Conservation (phyloP, 2,113 vertebrate genomes). For the Scartelaos histophorus region DNA sequence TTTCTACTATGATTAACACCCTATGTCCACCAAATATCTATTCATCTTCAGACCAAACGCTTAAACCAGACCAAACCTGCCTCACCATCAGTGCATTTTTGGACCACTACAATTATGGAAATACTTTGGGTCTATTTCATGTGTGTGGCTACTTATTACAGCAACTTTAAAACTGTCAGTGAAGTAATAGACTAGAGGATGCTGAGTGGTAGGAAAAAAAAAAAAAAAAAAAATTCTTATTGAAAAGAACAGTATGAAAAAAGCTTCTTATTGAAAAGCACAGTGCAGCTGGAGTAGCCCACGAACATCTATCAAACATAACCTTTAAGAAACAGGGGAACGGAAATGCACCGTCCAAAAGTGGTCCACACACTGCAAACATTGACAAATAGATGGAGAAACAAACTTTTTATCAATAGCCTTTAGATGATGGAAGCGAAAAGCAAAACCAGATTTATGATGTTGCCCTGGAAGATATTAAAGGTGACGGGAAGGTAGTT, state of each 20-base stretch:
- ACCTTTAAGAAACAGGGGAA: conserved; percentile 12
- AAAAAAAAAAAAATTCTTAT: too few species aligned
- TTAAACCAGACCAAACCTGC: conserved; percentile 5
- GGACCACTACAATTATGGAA: conserved; percentile 54
- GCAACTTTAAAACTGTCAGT: conserved; percentile 47
- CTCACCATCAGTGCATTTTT: conserved; percentile 27
- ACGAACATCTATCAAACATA: conserved; percentile 18
- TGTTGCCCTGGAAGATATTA: not conserved
- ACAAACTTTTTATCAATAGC: conserved; percentile 4
- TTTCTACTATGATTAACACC: not conserved
- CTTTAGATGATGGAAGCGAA: not conserved
- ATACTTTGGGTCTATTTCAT: conserved; percentile 41
- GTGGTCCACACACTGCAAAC: not conserved
- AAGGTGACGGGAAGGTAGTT: not conserved
- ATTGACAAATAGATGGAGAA: not conserved
- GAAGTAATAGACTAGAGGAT: conserved; percentile 2
- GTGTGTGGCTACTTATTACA: conserved; percentile 50
- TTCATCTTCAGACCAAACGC: not conserved
- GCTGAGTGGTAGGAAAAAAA: conserved; percentile 10
- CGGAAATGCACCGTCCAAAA: not conserved
- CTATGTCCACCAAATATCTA: not conserved
- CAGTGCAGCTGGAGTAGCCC: conserved; percentile 13
- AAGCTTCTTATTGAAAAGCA: conserved; percentile 26
- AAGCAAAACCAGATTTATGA: not conserved
- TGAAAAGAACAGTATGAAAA: too few species aligned